phyloP scores from a whole-genome alignment of 2,888 invertebrate species.

The Phania funesta region DNA sequence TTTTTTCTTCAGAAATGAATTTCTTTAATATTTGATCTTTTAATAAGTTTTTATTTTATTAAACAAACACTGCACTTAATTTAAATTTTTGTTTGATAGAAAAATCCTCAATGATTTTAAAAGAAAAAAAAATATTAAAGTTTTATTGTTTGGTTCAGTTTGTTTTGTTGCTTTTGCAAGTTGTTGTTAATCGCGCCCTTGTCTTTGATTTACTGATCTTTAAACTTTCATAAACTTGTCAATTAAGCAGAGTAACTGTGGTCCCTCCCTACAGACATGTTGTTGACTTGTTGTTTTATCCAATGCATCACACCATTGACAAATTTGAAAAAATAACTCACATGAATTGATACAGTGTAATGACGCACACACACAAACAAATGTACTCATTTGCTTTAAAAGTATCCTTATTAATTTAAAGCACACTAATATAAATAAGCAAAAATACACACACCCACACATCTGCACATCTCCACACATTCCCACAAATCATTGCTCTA shows the following conservation, averaged over 20 bases:
- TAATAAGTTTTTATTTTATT: neutral
- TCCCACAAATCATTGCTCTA: neutral
- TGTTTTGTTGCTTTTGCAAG: constrained; percentile 45
- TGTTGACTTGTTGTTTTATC: constrained; percentile 21
- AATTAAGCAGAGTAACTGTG: constrained; percentile 44
- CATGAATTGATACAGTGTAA: constrained; percentile 38
- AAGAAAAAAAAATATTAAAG: neutral
- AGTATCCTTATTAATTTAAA: constrained; percentile 30
- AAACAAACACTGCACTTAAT: neutral
- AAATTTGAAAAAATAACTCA: constrained; percentile 54
- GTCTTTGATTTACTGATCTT: constrained; percentile 76
- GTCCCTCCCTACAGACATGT: constrained; percentile 11
- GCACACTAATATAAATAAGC: neutral
- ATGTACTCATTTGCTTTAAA: constrained; percentile 16
- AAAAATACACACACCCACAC: neutral
- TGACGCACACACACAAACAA: constrained; percentile 1
- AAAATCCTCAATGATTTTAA: neutral
- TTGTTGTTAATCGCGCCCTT: constrained; percentile 71
- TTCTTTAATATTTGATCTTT: too few species aligned
- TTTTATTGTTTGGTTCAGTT: neutral
- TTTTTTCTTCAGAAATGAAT: too few species aligned
- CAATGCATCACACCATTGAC: constrained; percentile 53
- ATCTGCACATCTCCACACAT: neutral
- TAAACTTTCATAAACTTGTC: constrained; percentile 56
- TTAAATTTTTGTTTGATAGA: neutral